These are phyloP conservation scores for Rhinoderma darwinii DNA, from an alignment of 2,113 vertebrate species.

Conservation along the genomic window DNA sequence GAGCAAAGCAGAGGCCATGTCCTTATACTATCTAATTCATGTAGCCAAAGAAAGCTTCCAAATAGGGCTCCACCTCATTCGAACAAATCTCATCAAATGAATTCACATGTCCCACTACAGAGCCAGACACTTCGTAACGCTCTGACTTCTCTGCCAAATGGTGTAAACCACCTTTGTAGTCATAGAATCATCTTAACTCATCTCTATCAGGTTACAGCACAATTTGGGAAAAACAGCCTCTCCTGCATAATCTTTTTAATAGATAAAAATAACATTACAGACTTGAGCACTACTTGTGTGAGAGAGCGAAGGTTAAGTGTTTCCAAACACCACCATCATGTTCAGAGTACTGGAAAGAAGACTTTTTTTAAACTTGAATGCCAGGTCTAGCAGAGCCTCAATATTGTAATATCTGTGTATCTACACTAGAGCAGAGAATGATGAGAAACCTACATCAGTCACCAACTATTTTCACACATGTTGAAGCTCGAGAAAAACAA, in stretches of 20 bases:
- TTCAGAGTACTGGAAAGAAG: slow-evolving; percentile 13
- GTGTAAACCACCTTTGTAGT: slow-evolving; percentile 47
- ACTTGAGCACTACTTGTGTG: no score
- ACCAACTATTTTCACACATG: no score
- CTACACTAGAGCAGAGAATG: neutral
- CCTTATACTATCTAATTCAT: slow-evolving; percentile 10
- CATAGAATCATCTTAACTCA: slow-evolving; percentile 38
- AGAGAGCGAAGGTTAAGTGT: neutral
- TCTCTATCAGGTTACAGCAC: slow-evolving; percentile 47
- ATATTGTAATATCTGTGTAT: neutral
- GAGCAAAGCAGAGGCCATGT: neutral
- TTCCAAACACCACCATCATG: slow-evolving; percentile 29
- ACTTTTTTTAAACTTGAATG: neutral
- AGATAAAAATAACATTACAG: slow-evolving; percentile 50
- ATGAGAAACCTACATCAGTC: neutral
- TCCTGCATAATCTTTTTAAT: slow-evolving; percentile 42
- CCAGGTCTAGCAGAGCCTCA: neutral
- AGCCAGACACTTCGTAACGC: slow-evolving; percentile 39
- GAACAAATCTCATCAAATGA: slow-evolving; percentile 29
- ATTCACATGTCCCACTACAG: slow-evolving; percentile 50
- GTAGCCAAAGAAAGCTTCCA: slow-evolving; percentile 32
- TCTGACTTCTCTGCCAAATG: slow-evolving; percentile 26
- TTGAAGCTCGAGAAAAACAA: no score
- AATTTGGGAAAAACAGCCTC: slow-evolving; percentile 53
- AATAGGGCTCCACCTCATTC: slow-evolving; percentile 34